Evolutionary conservation across 64 coral and sea anemone genomes (phyloP), one percentile per base, ranked within the genome.

Genomic region (Hydrozoanthus tunicans): DNA sequence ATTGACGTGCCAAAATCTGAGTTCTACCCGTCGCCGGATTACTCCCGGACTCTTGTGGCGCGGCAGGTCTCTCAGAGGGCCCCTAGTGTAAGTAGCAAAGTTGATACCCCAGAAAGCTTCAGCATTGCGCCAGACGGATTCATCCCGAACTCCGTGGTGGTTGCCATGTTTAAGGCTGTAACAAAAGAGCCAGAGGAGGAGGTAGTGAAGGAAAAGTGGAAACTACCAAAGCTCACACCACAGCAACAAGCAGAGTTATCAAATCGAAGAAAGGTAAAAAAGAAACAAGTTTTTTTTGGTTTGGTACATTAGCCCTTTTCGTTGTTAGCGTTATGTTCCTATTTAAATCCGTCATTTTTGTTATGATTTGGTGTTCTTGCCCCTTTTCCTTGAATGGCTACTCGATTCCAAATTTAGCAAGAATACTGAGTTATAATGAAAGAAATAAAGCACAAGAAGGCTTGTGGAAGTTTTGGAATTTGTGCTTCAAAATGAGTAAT

Each of bases 141-240:
- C 55, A 93, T 99, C 72, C 97, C 97, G 0, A 99, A 99, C 80
- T 99, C 97, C 4, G 97, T 99, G 7, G 97, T 99, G 7, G 97
- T 86, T 7, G 94, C 97, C 23, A 90, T 99, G 55, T 96, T 99
- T 80, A 93, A 95, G 73, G 90, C 86, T 60, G 56, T 93, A 12
- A 84, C 77, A 23, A 63, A 62, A 10, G 92, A 99, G n/a, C 82
- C 78, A 83, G 66, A 77, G 61, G 83, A 92, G 61, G 89, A 93
- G 62, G 8, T 77, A 11, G 55, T 69, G 10, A 77, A 89, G 25
- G 77, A 89, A 10, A 73, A 77, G 8, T 99, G 94, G 92, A 95
- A 90, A 59, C 97, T 79, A 8, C 97, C 97, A 1, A 85, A 90
- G 4, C 75, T 99, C 32, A 92, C 94, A 1, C 79, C 86, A 17